phyloP scores from a whole-genome alignment of 2,888 invertebrate species.

The Platypus cylindrus region DNA sequence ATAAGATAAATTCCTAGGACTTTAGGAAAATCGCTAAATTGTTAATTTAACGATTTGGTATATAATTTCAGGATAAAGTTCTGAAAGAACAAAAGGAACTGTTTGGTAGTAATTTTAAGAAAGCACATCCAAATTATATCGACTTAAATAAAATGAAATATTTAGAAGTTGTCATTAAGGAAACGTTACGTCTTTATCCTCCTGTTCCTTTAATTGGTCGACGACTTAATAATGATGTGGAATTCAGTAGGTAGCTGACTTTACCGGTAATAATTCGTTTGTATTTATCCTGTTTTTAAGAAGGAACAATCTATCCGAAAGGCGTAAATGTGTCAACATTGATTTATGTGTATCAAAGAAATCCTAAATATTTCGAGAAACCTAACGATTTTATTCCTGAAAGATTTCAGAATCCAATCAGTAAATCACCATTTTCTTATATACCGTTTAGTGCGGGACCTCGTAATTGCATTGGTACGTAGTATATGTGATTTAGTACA shows the following conservation, averaged over 20 bases:
- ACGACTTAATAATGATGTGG: conserved; percentile 16
- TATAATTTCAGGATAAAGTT: conserved; percentile 29
- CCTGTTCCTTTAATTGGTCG: conserved; percentile 24
- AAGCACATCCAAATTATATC: conserved; percentile 20
- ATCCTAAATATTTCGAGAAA: conserved; percentile 11
- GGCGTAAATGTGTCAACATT: conserved; percentile 2
- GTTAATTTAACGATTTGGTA: conserved; percentile 9
- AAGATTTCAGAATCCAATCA: conserved; percentile 10
- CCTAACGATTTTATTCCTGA: conserved; percentile 15
- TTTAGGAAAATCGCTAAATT: too few species aligned
- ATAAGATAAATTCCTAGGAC: too few species aligned
- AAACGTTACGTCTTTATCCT: conserved; percentile 26
- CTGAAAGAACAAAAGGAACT: conserved; percentile 29
- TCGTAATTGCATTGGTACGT: conserved; percentile 17
- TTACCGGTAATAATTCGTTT: not conserved
- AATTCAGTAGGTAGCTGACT: conserved; percentile 9
- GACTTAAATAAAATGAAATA: conserved; percentile 27
- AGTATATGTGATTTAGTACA: too few species aligned
- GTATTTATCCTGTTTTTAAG: not conserved
- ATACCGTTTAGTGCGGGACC: conserved; percentile 17
- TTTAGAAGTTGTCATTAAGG: conserved; percentile 27
- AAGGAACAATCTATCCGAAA: conserved; percentile 10
- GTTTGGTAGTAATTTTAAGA: conserved; percentile 22
- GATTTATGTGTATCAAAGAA: conserved; percentile 9
- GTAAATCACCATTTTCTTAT: conserved; percentile 11